Conservation (phyloP, 2,888 invertebrate genomes). For the Rosalia funebris region DNA sequence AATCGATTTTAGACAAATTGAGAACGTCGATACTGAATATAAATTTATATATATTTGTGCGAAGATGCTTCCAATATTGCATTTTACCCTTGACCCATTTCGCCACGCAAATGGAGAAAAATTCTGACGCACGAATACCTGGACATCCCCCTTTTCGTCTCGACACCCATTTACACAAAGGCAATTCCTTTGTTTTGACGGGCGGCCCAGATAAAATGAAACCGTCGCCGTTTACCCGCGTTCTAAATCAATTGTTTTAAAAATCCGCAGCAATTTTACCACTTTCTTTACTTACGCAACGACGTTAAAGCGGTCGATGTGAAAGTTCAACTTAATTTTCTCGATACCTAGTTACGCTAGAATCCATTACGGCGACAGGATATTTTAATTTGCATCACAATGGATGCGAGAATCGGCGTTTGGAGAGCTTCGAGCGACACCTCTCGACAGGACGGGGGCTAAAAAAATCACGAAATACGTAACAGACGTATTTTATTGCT, state of each 20-base stretch:
- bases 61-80: too few relatives aligned
- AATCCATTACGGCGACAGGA: too few relatives aligned
- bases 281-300: conserved; percentile 43
- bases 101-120: too few relatives aligned
- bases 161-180: too few relatives aligned
- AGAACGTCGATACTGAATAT: too few relatives aligned
- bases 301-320: conserved; percentile 29
- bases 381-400: conserved; percentile 22
- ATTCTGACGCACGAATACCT: too few relatives aligned
- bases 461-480: background rate
- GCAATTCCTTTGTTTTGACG: background rate
- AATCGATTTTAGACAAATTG: too few relatives aligned
- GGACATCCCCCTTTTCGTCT: too few relatives aligned
- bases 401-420: background rate
- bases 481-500: background rate
- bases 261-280: conserved; percentile 33
- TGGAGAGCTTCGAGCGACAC: background rate
- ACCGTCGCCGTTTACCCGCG: conserved; percentile 12
- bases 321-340: conserved; percentile 27
- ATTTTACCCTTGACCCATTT: too few relatives aligned
- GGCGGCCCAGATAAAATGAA: background rate
- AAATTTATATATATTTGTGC: too few relatives aligned
- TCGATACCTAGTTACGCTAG: conserved; percentile 3
- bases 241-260: conserved; percentile 41
- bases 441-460: background rate